Evolutionary conservation across 53 echinoderm and acorn worm species (phyloP).

Genomic region (Echinarachnius parma): DNA sequence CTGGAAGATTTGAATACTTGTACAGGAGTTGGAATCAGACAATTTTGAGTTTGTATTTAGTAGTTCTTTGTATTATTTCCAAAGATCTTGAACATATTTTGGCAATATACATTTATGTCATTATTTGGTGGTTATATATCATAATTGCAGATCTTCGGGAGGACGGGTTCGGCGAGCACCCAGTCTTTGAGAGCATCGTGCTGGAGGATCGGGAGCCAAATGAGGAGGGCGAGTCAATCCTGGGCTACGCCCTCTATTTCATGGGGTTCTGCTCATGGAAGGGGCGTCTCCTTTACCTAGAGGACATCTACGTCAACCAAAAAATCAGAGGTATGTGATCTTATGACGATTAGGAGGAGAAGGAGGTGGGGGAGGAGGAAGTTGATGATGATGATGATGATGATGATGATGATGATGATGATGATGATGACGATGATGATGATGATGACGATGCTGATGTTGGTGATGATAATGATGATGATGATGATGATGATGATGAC

Average conservation of each 20-base stretch:
- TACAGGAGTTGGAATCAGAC: too few relatives aligned
- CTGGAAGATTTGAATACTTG: too few relatives aligned
- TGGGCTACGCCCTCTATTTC: conserved; percentile 36
- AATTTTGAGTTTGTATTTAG: too few relatives aligned
- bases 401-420: not conserved
- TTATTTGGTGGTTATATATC: not conserved
- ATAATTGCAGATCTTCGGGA: conserved; percentile 19
- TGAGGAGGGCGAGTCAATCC: conserved; percentile 8
- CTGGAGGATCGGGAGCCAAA: conserved; percentile 2
- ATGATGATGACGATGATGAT: conserved; percentile 13
- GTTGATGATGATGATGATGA: not conserved
- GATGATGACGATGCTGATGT: not conserved
- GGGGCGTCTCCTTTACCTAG: conserved; percentile 42
- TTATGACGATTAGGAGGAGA: not conserved
- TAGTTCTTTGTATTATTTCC: too few relatives aligned
- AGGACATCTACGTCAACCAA: conserved; percentile 26
- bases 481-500: not conserved
- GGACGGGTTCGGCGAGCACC: conserved; percentile 19
- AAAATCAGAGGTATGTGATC: conserved; percentile 34
- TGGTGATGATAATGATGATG: not conserved
- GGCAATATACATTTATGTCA: too few relatives aligned
- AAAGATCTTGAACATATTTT: too few relatives aligned
- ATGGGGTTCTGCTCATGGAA: conserved; percentile 45
- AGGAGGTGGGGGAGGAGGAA: not conserved
- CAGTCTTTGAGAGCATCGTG: conserved; percentile 33